These are phyloP conservation scores for Myotis davidii DNA, from an alignment of 2,113 vertebrate species.

Conservation along the genomic window DNA sequence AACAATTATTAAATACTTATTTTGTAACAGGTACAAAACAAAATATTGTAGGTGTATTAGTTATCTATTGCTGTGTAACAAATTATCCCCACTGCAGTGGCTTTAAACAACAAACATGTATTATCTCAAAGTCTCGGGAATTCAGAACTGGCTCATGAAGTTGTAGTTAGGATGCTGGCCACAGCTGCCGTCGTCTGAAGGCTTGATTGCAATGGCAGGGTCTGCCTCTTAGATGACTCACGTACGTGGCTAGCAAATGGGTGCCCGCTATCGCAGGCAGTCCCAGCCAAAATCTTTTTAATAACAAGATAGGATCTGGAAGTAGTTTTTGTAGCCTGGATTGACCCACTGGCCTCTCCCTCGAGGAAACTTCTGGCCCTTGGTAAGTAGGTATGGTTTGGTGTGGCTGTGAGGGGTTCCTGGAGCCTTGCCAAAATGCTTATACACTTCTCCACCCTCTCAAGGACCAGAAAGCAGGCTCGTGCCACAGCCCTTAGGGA, in stretches of 20 bases:
- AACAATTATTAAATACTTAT: too few species aligned
- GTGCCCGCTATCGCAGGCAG: background rate
- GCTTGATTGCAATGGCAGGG: background rate
- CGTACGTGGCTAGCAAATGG: background rate
- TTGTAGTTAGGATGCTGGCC: background rate
- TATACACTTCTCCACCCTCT: constrained; percentile 86
- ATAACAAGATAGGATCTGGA: background rate
- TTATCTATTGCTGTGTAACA: background rate
- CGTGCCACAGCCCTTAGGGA: constrained; percentile 88
- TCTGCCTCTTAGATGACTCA: background rate
- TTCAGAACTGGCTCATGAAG: background rate
- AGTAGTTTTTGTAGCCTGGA: constrained; percentile 90
- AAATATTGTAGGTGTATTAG: too few species aligned
- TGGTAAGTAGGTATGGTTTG: constrained; percentile 86
- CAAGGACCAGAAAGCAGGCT: constrained; percentile 88
- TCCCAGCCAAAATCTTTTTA: constrained; percentile 80
- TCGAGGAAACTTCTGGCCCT: constrained; percentile 92
- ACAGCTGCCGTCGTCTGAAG: background rate
- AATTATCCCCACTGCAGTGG: background rate
- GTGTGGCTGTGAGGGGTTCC: constrained; percentile 91
- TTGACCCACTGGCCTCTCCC: constrained; percentile 89
- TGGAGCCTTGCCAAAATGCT: constrained; percentile 90
- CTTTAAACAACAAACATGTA: background rate
- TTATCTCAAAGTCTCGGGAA: background rate
- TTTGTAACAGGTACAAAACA: too few species aligned